Percentiles rank a stretch among this genome's conserved stretches.
These are phyloP conservation scores for Dicranocentrus wangi DNA, from an alignment of 2,888 invertebrate species.

Conservation along the genomic window DNA sequence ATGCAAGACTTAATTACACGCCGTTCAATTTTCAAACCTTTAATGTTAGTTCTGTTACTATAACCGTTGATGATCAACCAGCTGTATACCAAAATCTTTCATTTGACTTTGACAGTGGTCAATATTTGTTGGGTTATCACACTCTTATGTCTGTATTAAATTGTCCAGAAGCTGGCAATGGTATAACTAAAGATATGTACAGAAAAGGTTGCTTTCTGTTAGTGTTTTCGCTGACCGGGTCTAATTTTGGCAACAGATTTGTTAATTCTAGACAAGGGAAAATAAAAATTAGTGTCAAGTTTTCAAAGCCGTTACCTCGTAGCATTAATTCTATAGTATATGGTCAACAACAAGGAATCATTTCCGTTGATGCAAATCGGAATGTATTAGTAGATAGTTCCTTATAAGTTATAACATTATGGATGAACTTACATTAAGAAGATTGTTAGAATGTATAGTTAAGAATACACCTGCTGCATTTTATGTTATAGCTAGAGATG, in stretches of 20 bases:
- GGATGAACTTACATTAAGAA: neutral
- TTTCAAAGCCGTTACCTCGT: neutral
- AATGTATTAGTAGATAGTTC: neutral
- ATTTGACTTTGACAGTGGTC: neutral
- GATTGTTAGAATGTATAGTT: neutral
- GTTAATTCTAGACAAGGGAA: neutral
- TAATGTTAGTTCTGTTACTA: neutral
- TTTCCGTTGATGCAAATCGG: neutral
- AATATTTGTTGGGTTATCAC: slow-evolving; percentile 7
- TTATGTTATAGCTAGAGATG: slow-evolving; percentile 4
- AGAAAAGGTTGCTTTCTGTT: neutral
- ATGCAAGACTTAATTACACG: neutral
- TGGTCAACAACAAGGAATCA: slow-evolving; percentile 5
- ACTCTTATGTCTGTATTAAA: neutral
- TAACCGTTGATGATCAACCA: slow-evolving; percentile 5
- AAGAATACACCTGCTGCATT: neutral
- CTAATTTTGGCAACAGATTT: neutral
- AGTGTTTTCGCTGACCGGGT: neutral
- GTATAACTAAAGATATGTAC: neutral
- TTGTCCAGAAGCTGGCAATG: slow-evolving; percentile 7
- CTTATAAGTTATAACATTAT: neutral
- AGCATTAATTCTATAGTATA: neutral
- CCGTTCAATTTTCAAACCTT: slow-evolving; percentile 26
- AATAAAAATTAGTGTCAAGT: slow-evolving; percentile 6
- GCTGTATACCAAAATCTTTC: neutral